Conservation (phyloP, 1,140 invertebrate genomes). For the Glossosoma conforme region DNA sequence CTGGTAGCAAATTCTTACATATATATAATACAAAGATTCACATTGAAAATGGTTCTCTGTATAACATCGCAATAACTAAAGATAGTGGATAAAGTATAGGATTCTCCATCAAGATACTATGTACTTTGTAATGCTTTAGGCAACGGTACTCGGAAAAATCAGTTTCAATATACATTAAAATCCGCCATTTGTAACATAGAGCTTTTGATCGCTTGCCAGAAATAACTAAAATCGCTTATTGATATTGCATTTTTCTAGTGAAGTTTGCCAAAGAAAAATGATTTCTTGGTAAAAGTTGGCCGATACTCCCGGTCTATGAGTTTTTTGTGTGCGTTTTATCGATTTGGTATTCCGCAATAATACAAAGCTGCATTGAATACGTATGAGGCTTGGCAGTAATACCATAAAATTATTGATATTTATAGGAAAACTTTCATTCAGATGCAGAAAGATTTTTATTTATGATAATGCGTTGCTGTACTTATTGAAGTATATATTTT, state of each 20-base stretch:
- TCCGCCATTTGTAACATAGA: slow-evolving; percentile 20
- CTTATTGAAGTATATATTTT: no score
- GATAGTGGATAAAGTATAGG: no score
- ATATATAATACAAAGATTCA: no score
- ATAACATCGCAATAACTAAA: no score
- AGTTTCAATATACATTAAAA: slow-evolving; percentile 29
- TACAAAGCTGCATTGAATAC: no score
- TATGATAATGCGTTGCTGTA: no score
- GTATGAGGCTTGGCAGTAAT: no score
- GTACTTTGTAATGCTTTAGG: slow-evolving; percentile 25
- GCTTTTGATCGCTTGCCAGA: slow-evolving; percentile 30
- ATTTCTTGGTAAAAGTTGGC: slow-evolving; percentile 30
- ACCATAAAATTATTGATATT: no score
- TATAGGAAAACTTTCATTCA: no score
- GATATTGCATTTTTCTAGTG: slow-evolving; percentile 28
- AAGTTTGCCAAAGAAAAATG: slow-evolving; percentile 29
- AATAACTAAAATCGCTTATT: slow-evolving; percentile 31
- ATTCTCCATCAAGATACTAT: slow-evolving; percentile 11
- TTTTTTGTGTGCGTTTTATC: slow-evolving; percentile 19
- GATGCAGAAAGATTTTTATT: no score
- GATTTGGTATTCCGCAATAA: slow-evolving; percentile 4
- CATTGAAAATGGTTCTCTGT: no score
- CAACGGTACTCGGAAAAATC: slow-evolving; percentile 23
- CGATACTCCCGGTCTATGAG: slow-evolving; percentile 10
- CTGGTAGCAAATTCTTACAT: no score